A percentile compares a stretch with the other conserved stretches of the same genome.
Conservation (phyloP, 2,797 vertebrate genomes). For the Champsocephalus esox region DNA sequence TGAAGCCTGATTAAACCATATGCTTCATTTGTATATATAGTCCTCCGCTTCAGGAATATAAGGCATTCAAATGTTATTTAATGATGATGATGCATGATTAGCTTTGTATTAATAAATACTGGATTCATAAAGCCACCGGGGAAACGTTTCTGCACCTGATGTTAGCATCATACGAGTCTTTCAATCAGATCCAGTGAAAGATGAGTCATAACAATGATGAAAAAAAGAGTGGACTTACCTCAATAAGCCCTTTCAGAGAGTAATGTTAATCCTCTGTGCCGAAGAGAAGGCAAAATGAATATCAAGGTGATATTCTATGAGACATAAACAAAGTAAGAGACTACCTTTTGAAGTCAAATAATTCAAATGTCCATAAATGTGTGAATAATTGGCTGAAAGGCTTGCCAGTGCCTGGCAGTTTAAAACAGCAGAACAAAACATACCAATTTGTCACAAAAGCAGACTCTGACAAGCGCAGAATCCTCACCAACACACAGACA, state of each 20-base stretch:
- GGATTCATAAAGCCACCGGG: conserved; percentile 11
- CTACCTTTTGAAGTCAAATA: conserved; percentile 51
- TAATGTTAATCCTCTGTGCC: conserved; percentile 52
- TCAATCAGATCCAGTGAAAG: conserved; percentile 36
- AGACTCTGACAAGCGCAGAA: conserved; percentile 75
- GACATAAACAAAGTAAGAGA: conserved; percentile 54
- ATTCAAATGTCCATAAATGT: conserved; percentile 70
- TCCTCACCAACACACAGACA: conserved; percentile 80
- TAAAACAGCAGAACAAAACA: conserved; percentile 76
- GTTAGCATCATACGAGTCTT: conserved; percentile 18
- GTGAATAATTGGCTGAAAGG: conserved; percentile 70
- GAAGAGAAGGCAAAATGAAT: conserved; percentile 53
- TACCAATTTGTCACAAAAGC: conserved; percentile 77
- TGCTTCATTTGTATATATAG: conserved; percentile 23
- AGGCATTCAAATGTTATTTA: conserved; percentile 7
- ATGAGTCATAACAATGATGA: conserved; percentile 37
- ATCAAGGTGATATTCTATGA: conserved; percentile 64
- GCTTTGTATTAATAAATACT: conserved; percentile 18
- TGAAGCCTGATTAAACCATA: conserved; percentile 54
- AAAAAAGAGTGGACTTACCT: conserved; percentile 70
- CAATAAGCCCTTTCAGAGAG: conserved; percentile 46
- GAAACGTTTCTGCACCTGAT: conserved; percentile 46
- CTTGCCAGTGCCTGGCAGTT: conserved; percentile 68
- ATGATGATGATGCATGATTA: conserved; percentile 10
- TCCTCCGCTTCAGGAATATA: not conserved